Evolutionary conservation across 1,140 invertebrate genomes (phyloP).

Genomic region (Meteorus sp.): DNA sequence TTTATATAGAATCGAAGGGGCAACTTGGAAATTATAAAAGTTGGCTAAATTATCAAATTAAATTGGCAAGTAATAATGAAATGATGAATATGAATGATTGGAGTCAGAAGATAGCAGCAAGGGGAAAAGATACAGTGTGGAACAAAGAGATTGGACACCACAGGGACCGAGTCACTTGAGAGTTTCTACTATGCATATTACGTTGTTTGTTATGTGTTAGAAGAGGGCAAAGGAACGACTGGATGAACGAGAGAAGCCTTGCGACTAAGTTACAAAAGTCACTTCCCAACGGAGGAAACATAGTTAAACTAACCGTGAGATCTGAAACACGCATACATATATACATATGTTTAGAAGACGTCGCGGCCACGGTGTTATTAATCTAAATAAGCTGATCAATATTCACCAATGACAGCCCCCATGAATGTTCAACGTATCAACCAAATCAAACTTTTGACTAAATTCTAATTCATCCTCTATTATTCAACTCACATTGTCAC

Average conservation of each 20-base stretch:
- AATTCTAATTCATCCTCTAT: no score
- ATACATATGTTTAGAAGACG: not conserved
- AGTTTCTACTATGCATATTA: not conserved
- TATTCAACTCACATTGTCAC: no score
- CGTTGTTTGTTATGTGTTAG: not conserved
- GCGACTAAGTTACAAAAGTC: not conserved
- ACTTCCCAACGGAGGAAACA: conserved; percentile 6
- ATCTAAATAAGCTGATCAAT: conserved; percentile 43
- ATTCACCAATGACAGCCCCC: conserved; percentile 31
- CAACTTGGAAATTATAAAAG: no score
- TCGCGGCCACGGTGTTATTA: no score
- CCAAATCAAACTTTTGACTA: not conserved
- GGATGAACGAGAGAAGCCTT: not conserved
- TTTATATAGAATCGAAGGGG: no score
- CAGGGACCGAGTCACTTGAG: not conserved
- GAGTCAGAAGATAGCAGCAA: not conserved
- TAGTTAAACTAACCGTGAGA: not conserved
- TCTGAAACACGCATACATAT: not conserved
- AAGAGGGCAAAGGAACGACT: no score
- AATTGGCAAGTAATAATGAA: no score
- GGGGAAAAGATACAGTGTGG: no score
- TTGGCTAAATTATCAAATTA: not conserved
- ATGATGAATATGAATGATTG: conserved; percentile 3
- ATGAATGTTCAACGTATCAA: conserved; percentile 28
- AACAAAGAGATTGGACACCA: no score